Conservation (phyloP, 2,113 vertebrate genomes). For the Tachysurus vachellii region DNA sequence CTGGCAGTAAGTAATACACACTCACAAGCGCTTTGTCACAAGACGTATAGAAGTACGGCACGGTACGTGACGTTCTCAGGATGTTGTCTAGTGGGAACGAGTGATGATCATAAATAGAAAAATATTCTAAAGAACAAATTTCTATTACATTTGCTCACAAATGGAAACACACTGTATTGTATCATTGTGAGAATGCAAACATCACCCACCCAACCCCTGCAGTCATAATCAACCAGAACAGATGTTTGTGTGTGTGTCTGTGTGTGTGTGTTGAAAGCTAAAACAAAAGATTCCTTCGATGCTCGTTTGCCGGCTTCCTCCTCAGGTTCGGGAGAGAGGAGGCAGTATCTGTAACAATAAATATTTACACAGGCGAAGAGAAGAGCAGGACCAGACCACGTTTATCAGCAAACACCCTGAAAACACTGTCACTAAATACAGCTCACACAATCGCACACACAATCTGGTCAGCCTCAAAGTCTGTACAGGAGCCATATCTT, state of each 20-base stretch:
- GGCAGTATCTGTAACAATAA: conserved; percentile 36
- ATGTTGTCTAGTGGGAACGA: background rate
- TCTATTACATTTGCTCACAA: background rate
- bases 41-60: background rate
- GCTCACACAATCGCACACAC: background rate
- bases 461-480: conserved; percentile 14
- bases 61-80: background rate
- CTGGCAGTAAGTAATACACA: background rate
- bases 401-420: conserved; percentile 41
- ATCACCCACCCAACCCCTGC: background rate
- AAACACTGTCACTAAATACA: conserved; percentile 13
- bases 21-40: background rate
- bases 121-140: background rate
- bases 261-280: background rate
- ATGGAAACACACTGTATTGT: background rate
- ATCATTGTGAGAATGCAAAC: background rate
- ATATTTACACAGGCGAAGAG: conserved; percentile 44
- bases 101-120: no score
- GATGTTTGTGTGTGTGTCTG: background rate
- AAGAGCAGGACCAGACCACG: conserved; percentile 25
- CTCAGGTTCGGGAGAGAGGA: background rate
- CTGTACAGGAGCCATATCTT: background rate
- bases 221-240: background rate
- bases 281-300: background rate
- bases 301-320: background rate